Conservation (phyloP, 2,113 vertebrate genomes). For the Aspiorhynchus laticeps region DNA sequence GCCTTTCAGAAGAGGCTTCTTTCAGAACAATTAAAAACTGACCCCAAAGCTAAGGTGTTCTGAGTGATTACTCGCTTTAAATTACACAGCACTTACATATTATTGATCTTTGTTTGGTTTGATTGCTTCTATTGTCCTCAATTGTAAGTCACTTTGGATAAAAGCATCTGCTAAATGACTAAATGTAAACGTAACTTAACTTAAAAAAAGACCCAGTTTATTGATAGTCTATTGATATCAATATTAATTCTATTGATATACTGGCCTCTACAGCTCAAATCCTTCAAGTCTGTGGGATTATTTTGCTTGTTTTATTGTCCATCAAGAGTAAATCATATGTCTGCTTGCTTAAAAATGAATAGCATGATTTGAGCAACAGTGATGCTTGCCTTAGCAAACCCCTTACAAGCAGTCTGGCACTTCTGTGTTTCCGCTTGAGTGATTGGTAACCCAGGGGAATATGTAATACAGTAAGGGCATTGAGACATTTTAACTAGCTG, state of each 20-base stretch:
- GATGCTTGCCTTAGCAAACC: neutral
- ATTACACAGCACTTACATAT: too few species aligned
- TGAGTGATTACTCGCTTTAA: neutral
- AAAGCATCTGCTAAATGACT: too few species aligned
- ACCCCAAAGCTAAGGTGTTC: neutral
- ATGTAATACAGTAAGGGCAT: slow-evolving; percentile 9
- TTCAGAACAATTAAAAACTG: too few species aligned
- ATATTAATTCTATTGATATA: neutral
- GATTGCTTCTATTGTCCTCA: too few species aligned
- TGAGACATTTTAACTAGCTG: slow-evolving; percentile 21
- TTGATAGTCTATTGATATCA: too few species aligned
- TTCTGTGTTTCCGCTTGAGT: neutral
- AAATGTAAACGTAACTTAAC: too few species aligned
- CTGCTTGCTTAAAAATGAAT: neutral
- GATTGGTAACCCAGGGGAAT: neutral
- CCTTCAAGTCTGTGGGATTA: neutral
- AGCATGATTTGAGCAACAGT: neutral
- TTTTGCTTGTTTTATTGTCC: neutral
- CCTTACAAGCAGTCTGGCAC: neutral
- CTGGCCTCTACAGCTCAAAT: neutral
- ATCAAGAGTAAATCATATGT: neutral
- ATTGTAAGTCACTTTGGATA: too few species aligned
- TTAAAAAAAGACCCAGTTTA: too few species aligned
- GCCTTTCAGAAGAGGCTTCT: neutral
- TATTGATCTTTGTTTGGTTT: too few species aligned